Base-by-base conservation (phyloP, 2,888 invertebrate genomes). In the Ceramica pisi region DNA sequence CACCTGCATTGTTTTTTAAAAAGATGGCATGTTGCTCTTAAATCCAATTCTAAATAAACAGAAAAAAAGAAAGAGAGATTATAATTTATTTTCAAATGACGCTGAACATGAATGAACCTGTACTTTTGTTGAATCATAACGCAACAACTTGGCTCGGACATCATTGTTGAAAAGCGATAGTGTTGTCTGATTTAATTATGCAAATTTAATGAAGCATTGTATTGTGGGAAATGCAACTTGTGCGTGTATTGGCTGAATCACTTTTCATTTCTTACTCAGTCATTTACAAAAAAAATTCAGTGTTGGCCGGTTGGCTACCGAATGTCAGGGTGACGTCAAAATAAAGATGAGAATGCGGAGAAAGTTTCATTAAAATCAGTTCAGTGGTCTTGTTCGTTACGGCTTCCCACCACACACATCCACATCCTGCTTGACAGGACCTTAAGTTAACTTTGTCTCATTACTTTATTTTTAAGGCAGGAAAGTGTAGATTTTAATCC, bases 351-450 rank as follows among this genome's bases (percentile, higher is more conserved):
- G 73, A 70, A 59, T 67, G 31, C 55, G 59, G 75, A 66, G 75
- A 81, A 75, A 83, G 78, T 76, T 67, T 26, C 50, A 64, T 81
- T 71, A 62, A 74, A 85, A 82, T 77, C 68, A 66, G 80, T 73
- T 85, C 68, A 60, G 71, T 72, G 70, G 26, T 67, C 65, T 69
- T 53, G 59, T 72, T 81, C 71, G 75, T 77, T 66, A 77, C 60
- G 65, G 53, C 53, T 65, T 61, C 26, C 44, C 56, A 71, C 72
- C 38, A n/a, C n/a, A n/a, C n/a, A n/a, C n/a, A n/a, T n/a, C n/a
- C 55, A 72, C 72, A 78, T 79, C 75, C 75, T 83, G 56, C 23
- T 71, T 62, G 26, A 19, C 56, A 64, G 59, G 59, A 71, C 55
- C 44, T 55, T 50, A 26, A 3, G 26, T 64, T 61, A 16, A 19